Conservation (phyloP, 1,140 invertebrate genomes). For the Campodea augens region DNA sequence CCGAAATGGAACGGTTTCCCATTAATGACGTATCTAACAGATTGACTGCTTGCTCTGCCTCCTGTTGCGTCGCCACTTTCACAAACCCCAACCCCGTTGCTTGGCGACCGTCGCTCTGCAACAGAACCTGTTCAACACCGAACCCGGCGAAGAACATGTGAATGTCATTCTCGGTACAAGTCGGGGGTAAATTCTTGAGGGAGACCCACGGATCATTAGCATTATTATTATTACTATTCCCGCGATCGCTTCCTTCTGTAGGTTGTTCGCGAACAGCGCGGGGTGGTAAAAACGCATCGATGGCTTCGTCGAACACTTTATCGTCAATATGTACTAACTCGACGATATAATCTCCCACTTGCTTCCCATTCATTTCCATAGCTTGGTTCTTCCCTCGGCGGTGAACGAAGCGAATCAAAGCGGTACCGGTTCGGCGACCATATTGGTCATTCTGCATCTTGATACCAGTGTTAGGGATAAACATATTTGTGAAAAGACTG, state of each 20-base stretch:
- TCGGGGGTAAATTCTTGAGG: conserved; percentile 47
- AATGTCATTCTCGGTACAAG: conserved; percentile 54
- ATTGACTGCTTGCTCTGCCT: no score
- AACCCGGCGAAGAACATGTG: conserved; percentile 51
- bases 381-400: conserved; percentile 44
- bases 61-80: no score
- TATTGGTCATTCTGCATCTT: conserved; percentile 64
- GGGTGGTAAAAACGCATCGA: background rate
- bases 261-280: background rate
- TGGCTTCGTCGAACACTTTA: background rate
- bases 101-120: conserved; percentile 41
- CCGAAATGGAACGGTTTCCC: no score
- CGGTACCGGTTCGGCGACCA: conserved; percentile 56
- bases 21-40: no score
- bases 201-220: conserved; percentile 33
- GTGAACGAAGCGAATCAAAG: conserved; percentile 51
- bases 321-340: conserved; percentile 34
- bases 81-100: no score
- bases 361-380: conserved; percentile 33
- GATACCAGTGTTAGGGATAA: conserved; percentile 60
- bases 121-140: conserved; percentile 40
- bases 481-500: conserved; percentile 54
- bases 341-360: conserved; percentile 37
- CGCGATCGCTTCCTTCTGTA: no score
- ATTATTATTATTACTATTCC: conserved; percentile 1